These are phyloP conservation scores for Phengaris alcon DNA, from an alignment of 2,888 invertebrate species.

Conservation along the genomic window DNA sequence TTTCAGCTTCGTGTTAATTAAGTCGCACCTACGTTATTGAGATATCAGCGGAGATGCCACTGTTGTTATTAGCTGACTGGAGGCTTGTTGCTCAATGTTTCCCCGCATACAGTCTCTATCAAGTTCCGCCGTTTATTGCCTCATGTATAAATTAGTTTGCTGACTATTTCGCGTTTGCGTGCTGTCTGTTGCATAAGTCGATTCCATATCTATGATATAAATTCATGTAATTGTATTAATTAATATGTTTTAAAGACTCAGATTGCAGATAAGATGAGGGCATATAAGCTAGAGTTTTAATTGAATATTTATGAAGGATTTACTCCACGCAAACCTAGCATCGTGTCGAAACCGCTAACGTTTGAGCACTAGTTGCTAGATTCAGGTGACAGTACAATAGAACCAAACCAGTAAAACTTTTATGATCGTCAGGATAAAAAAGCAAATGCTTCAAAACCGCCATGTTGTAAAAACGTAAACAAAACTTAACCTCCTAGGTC, in stretches of 20 bases:
- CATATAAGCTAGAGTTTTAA: not conserved
- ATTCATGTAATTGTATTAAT: conserved; percentile 18
- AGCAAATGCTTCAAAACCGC: not conserved
- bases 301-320: conserved; percentile 9
- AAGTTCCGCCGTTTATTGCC: conserved; percentile 42
- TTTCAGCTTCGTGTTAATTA: conserved; percentile 79
- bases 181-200: conserved; percentile 19
- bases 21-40: conserved; percentile 78
- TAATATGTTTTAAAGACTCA: conserved; percentile 11
- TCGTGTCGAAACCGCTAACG: not conserved
- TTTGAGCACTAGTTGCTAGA: not conserved
- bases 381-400: not conserved
- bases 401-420: not conserved
- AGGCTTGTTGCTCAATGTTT: conserved; percentile 69
- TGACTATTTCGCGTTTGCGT: conserved; percentile 32
- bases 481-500: conserved; percentile 5
- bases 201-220: conserved; percentile 21
- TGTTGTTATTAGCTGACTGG: conserved; percentile 74
- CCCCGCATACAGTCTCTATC: conserved; percentile 40
- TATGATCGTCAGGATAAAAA: not conserved
- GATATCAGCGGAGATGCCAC: conserved; percentile 71
- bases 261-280: not conserved
- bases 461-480: too few relatives aligned
- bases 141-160: conserved; percentile 37
- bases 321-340: not conserved